These are phyloP conservation scores for Neopipo cinnamomea DNA, from an alignment of 2,113 vertebrate genomes.

Conservation along the genomic window DNA sequence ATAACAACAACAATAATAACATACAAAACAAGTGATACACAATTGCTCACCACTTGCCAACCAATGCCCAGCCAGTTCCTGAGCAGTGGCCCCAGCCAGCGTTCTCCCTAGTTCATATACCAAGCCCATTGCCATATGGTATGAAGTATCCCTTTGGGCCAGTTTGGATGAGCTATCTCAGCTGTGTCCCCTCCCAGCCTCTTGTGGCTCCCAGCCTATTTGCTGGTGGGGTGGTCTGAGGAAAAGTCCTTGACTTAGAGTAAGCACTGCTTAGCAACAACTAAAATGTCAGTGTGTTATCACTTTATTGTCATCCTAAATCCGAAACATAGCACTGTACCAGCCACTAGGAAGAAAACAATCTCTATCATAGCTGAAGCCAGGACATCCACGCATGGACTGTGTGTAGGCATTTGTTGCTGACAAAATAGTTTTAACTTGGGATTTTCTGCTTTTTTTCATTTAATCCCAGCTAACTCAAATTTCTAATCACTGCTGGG, in stretches of 20 bases:
- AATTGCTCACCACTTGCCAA: fast-evolving
- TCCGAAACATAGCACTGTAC: neutral
- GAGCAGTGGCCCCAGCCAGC: neutral
- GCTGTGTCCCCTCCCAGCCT: neutral
- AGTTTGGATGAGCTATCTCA: neutral
- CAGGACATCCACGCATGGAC: neutral
- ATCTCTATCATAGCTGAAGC: neutral
- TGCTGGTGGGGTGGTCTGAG: neutral
- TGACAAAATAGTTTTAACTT: neutral
- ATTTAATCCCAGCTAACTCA: neutral
- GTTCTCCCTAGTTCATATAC: neutral
- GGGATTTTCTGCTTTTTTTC: neutral
- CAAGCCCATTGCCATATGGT: neutral
- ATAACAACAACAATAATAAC: neutral
- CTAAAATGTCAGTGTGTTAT: neutral
- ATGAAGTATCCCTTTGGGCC: neutral
- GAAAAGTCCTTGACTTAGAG: neutral
- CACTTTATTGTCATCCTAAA: neutral
- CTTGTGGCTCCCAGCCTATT: neutral
- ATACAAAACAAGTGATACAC: neutral
- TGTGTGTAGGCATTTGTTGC: neutral
- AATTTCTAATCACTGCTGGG: neutral
- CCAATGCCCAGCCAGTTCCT: neutral
- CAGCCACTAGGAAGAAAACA: neutral
- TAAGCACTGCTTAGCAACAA: neutral